Conservation (phyloP, 2,113 vertebrate genomes). For the Nothocercus julius region DNA sequence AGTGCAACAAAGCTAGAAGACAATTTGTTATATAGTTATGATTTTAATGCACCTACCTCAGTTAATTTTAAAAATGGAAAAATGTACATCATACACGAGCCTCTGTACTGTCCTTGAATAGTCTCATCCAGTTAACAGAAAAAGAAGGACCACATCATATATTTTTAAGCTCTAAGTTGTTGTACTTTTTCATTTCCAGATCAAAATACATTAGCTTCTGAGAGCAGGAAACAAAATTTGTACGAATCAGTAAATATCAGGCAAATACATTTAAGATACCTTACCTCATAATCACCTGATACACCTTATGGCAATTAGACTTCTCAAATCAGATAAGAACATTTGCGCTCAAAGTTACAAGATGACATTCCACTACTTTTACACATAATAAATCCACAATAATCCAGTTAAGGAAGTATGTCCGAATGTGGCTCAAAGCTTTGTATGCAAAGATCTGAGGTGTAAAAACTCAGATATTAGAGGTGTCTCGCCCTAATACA, state of each 20-base stretch:
- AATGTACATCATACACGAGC: neutral
- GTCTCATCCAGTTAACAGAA: neutral
- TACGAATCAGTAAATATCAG: neutral
- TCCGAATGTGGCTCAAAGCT: neutral
- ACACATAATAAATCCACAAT: neutral
- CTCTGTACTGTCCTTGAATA: neutral
- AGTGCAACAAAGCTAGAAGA: neutral
- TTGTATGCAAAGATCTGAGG: neutral
- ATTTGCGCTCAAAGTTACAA: fast-evolving
- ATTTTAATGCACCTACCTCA: neutral
- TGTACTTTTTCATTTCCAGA: neutral
- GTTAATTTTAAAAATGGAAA: neutral
- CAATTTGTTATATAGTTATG: neutral
- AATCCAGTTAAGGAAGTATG: neutral
- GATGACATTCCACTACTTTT: neutral
- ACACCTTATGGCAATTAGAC: neutral
- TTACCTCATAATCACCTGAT: neutral
- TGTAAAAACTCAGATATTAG: neutral
- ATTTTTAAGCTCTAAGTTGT: neutral
- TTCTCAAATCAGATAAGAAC: neutral
- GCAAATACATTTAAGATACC: neutral
- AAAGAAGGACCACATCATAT: neutral
- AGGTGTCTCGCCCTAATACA: neutral
- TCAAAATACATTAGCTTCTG: neutral
- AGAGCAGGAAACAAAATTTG: neutral